Percentiles rank a stretch among this genome's conserved stretches.
Evolutionary conservation across 2,888 invertebrate genomes (phyloP).

Genomic region (Eulithis testata): DNA sequence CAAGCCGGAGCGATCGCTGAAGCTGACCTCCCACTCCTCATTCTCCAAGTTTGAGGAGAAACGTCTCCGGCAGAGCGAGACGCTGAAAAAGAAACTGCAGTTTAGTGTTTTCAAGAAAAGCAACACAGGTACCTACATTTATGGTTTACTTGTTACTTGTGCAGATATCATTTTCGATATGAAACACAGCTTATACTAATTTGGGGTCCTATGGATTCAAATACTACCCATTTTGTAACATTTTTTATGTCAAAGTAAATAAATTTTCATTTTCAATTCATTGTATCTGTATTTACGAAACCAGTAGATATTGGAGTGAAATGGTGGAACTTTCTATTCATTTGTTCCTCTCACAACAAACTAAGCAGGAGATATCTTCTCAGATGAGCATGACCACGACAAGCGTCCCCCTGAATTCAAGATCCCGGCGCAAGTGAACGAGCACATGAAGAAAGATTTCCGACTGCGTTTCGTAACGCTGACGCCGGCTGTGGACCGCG

Average conservation of each 20-base stretch:
- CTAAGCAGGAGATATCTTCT: not conserved
- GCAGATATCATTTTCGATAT: no score
- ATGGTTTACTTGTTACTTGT: no score
- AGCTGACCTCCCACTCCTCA: slow-evolving; percentile 75
- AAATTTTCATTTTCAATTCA: no score
- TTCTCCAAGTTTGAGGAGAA: slow-evolving; percentile 95
- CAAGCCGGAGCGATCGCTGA: slow-evolving; percentile 72
- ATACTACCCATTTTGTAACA: no score
- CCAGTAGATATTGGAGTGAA: no score
- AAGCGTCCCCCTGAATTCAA: slow-evolving; percentile 68
- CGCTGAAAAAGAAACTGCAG: slow-evolving; percentile 89
- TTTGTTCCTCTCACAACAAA: not conserved
- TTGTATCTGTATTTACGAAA: no score
- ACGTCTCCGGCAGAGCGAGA: slow-evolving; percentile 90
- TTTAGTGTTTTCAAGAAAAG: slow-evolving; percentile 91
- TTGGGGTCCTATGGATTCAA: no score
- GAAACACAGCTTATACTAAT: no score
- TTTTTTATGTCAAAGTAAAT: no score
- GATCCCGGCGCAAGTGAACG: slow-evolving; percentile 68
- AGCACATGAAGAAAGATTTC: slow-evolving; percentile 75
- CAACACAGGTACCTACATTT: slow-evolving; percentile 84
- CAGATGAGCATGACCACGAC: slow-evolving; percentile 71
- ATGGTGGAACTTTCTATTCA: no score
- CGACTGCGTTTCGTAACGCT: slow-evolving; percentile 74
- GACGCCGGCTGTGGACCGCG: slow-evolving; percentile 77